Base-by-base conservation (phyloP, 2,797 vertebrate genomes). In the Crypturellus tataupa region DNA sequence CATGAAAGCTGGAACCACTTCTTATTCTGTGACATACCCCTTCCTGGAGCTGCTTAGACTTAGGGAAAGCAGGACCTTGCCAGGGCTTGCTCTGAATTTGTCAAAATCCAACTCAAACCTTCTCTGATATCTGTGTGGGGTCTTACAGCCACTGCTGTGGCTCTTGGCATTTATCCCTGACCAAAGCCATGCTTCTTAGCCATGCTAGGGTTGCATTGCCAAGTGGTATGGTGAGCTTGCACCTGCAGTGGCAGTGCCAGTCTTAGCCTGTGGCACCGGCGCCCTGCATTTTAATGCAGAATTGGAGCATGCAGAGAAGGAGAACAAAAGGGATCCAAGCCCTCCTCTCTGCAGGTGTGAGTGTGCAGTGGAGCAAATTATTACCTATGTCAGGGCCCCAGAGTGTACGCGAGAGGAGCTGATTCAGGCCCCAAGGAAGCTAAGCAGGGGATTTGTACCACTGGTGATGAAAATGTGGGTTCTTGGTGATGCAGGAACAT, bases 241-340 rank as follows among this genome's bases (percentile, higher is more conserved):
- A 47, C 46, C 46, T 21, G 46, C 46, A 46, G 46, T 21, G 46
- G 10, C 19, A 21, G 46, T 46, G 40, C 70, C 44, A 12, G 42
- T 20, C 44, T 5, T 9, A 76, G 42, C 58, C 0, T 0, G 5
- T 23, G 56, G 20, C 58, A 49, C 15, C 12, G 4, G 29, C 1
- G 4, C 8, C 27, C 13, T 21, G n/a, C 33, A 14, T 1, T 53
- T 29, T 9, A 17, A 27, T 0, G 1, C 47, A 42, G 59, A 29
- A 6, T 12, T 19, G 29, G 16, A 33, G 7, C 29, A 3, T 2
- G 23, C 29, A 39, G 65, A 14, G 72, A 42, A 53, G 58, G 35
- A 71, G 37, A 14, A 31, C 13, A 21, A 40, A 72, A 17, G 23
- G 42, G 37, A 42, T 46, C 25, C 25, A 51, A 27, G 49, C 13